Evolutionary conservation across 2,797 vertebrate genomes (phyloP).

Genomic region (Centropyge bicolor): DNA sequence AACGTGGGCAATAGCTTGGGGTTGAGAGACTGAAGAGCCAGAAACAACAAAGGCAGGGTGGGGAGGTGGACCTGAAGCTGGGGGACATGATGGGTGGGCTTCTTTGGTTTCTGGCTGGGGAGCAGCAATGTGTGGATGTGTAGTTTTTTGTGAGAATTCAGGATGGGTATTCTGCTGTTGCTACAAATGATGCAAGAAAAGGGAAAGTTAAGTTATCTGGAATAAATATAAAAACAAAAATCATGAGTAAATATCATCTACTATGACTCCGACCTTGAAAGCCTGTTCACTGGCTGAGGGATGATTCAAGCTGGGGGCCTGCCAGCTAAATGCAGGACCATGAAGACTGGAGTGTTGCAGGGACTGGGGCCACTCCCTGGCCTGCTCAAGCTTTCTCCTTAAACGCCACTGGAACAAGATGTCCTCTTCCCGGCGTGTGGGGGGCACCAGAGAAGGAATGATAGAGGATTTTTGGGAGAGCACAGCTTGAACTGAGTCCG

Average conservation of each 20-base stretch:
- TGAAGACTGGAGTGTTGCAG: constrained; percentile 49
- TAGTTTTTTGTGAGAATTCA: constrained; percentile 47
- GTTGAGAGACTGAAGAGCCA: constrained; percentile 59
- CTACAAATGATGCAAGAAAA: constrained; percentile 27
- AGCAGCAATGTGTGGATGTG: constrained; percentile 29
- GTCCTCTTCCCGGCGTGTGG: constrained; percentile 86
- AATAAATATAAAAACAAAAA: neutral
- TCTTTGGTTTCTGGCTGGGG: constrained; percentile 42
- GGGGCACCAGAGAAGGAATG: constrained; percentile 38
- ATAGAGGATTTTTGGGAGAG: constrained; percentile 30
- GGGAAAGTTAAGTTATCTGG: neutral
- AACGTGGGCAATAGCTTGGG: constrained; percentile 52
- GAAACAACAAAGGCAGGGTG: constrained; percentile 51
- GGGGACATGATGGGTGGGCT: neutral
- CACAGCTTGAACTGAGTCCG: constrained; percentile 9
- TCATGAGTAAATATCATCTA: neutral
- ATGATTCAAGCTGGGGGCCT: constrained; percentile 36
- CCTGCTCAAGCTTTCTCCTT: constrained; percentile 90
- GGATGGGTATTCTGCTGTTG: constrained; percentile 38
- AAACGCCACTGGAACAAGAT: constrained; percentile 94
- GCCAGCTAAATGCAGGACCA: constrained; percentile 49
- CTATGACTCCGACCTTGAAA: constrained; percentile 60
- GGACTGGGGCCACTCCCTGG: constrained; percentile 67
- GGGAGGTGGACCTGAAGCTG: constrained; percentile 22
- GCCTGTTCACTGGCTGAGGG: constrained; percentile 33